Conservation (phyloP, 2,888 invertebrate genomes). For the Volucella inflata region DNA sequence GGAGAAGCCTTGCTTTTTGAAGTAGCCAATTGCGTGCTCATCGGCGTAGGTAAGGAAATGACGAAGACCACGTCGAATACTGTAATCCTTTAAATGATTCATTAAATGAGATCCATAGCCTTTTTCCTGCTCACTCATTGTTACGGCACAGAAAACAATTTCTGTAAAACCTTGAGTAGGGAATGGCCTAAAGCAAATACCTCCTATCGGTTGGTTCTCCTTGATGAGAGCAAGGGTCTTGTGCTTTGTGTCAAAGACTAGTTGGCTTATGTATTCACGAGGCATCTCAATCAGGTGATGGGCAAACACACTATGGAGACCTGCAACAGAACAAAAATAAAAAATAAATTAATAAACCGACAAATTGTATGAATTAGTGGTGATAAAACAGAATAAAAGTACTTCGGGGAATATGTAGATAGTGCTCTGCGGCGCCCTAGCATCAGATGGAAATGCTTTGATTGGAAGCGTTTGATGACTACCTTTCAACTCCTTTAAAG, state of each 20-base stretch:
- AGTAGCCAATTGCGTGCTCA: slow-evolving; percentile 96
- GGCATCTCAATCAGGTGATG: slow-evolving; percentile 98
- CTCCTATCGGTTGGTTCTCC: slow-evolving; percentile 94
- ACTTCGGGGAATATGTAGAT: no score
- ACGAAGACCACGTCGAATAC: slow-evolving; percentile 92
- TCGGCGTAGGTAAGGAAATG: slow-evolving; percentile 98
- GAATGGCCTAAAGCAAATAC: slow-evolving; percentile 97
- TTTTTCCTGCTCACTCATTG: slow-evolving; percentile 96
- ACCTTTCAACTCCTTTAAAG: no score
- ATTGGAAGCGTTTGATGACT: no score
- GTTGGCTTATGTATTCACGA: slow-evolving; percentile 95
- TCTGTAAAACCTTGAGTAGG: slow-evolving; percentile 96
- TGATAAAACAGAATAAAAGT: no score
- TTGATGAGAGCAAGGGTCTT: slow-evolving; percentile 94
- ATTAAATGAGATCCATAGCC: slow-evolving; percentile 98
- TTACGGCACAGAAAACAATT: slow-evolving; percentile 98
- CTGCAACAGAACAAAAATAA: slow-evolving; percentile 3
- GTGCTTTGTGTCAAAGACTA: slow-evolving; percentile 95
- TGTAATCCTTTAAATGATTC: slow-evolving; percentile 98
- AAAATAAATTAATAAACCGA: background rate
- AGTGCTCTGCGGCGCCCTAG: no score
- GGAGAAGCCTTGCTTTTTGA: slow-evolving; percentile 96
- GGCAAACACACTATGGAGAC: slow-evolving; percentile 95
- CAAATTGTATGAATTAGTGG: no score
- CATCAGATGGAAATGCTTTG: no score